Conservation (phyloP, 1,140 invertebrate species). For the Lepidurus arcticus region DNA sequence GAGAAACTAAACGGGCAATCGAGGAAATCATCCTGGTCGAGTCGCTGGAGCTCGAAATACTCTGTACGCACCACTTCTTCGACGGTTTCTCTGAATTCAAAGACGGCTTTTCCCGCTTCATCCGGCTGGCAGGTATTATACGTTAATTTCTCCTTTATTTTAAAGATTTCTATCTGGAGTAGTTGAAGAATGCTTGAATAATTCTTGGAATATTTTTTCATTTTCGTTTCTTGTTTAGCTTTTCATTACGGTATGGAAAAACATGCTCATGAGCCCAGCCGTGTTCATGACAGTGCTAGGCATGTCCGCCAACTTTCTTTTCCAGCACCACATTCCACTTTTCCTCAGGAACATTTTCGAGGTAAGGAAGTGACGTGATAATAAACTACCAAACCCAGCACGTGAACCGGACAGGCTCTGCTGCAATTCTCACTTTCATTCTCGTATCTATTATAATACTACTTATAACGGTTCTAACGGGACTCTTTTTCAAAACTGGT, state of each 20-base stretch:
- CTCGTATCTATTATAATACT: not conserved
- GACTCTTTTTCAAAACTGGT: too few species aligned
- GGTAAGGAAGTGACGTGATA: constrained; percentile 36
- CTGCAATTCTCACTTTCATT: not conserved
- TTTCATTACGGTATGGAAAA: constrained; percentile 39
- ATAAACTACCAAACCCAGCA: not conserved
- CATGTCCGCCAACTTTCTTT: constrained; percentile 48
- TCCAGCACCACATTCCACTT: constrained; percentile 45
- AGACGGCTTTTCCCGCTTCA: not conserved
- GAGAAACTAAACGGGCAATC: not conserved
- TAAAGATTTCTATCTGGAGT: not conserved
- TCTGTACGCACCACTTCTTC: not conserved
- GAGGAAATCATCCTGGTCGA: not conserved
- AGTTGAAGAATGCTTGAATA: constrained; percentile 22
- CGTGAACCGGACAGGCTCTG: not conserved
- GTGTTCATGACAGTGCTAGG: constrained; percentile 51
- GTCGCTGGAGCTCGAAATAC: not conserved
- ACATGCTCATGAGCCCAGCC: constrained; percentile 49
- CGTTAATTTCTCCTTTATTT: not conserved
- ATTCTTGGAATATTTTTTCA: too few species aligned
- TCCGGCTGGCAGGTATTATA: not conserved
- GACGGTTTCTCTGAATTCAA: not conserved
- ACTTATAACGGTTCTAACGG: too few species aligned
- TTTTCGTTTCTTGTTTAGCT: not conserved
- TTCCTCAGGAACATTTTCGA: constrained; percentile 46